phyloP scores from a whole-genome alignment of 2,113 vertebrate species.

The Entomyzon cyanotis region DNA sequence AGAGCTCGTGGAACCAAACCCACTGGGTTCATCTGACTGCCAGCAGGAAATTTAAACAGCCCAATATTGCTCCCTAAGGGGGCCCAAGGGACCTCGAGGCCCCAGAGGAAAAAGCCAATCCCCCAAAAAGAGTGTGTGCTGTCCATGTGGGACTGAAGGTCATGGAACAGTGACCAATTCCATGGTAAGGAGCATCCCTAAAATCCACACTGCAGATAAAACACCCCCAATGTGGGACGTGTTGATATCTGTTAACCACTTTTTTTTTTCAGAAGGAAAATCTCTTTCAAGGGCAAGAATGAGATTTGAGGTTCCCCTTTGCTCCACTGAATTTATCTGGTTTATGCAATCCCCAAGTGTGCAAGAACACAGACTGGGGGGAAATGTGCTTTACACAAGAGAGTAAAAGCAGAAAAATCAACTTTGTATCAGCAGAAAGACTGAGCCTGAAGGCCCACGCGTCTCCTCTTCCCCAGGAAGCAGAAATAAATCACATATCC shows the following conservation, averaged over 20 bases:
- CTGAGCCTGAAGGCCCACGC: not conserved
- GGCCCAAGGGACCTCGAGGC: not conserved
- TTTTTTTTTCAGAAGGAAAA: not conserved
- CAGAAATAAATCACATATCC: rapidly evolving
- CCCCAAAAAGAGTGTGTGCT: not conserved
- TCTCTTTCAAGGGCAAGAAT: not conserved
- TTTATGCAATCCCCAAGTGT: not conserved
- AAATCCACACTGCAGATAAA: not conserved
- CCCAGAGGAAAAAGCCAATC: not conserved
- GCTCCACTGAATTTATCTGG: not conserved
- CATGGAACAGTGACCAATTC: not conserved
- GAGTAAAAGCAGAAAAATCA: not conserved
- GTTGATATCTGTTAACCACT: not conserved
- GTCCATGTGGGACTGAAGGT: not conserved
- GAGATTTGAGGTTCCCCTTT: not conserved
- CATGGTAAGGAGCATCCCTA: rapidly evolving
- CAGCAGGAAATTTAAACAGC: not conserved
- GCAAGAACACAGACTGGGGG: not conserved
- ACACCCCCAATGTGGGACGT: rapidly evolving
- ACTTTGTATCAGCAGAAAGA: not conserved
- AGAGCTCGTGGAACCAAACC: rapidly evolving
- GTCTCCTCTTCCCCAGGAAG: not conserved
- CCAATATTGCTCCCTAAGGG: rapidly evolving
- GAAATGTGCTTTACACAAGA: rapidly evolving
- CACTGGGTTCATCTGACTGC: not conserved